Conservation (phyloP, 2,888 invertebrate species). For the Campopleginae sp. region DNA sequence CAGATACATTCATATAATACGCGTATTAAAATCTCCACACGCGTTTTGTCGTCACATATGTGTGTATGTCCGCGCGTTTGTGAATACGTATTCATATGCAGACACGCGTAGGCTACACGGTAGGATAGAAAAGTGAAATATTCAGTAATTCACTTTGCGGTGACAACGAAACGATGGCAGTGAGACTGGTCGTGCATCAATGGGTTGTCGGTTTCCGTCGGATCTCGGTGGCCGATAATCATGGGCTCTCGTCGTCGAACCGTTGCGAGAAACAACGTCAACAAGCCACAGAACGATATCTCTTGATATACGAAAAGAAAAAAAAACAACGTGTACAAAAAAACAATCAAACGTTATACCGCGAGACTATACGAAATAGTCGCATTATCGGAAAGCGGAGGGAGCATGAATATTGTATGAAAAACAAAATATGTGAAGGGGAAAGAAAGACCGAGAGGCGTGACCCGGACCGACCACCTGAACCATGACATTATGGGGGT, state of each 20-base stretch:
- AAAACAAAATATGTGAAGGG: slow-evolving; percentile 52
- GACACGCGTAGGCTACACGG: slow-evolving; percentile 25
- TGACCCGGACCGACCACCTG: slow-evolving; percentile 63
- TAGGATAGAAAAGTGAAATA: slow-evolving; percentile 71
- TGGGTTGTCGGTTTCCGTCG: slow-evolving; percentile 80
- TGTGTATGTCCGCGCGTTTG: not conserved
- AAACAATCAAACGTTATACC: slow-evolving; percentile 49
- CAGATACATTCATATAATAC: slow-evolving; percentile 29
- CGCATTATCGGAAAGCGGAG: not conserved
- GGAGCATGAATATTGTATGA: slow-evolving; percentile 5
- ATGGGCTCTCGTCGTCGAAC: slow-evolving; percentile 68
- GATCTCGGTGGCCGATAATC: slow-evolving; percentile 76
- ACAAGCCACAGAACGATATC: slow-evolving; percentile 51
- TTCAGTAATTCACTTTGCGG: slow-evolving; percentile 71
- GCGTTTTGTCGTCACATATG: not conserved
- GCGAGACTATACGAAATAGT: slow-evolving; percentile 29
- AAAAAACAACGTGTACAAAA: not conserved
- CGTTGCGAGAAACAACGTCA: slow-evolving; percentile 47
- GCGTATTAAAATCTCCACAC: slow-evolving; percentile 13
- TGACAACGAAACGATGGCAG: slow-evolving; percentile 64
- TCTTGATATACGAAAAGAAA: slow-evolving; percentile 29
- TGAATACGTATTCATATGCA: slow-evolving; percentile 7
- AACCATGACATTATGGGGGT: slow-evolving; percentile 69
- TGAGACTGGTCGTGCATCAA: slow-evolving; percentile 76
- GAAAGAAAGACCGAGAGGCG: slow-evolving; percentile 68